A percentile compares a stretch with the other conserved stretches of the same genome.
Evolutionary conservation across 2,888 invertebrate genomes (phyloP).

Genomic region (Sepioteuthis lessoniana): DNA sequence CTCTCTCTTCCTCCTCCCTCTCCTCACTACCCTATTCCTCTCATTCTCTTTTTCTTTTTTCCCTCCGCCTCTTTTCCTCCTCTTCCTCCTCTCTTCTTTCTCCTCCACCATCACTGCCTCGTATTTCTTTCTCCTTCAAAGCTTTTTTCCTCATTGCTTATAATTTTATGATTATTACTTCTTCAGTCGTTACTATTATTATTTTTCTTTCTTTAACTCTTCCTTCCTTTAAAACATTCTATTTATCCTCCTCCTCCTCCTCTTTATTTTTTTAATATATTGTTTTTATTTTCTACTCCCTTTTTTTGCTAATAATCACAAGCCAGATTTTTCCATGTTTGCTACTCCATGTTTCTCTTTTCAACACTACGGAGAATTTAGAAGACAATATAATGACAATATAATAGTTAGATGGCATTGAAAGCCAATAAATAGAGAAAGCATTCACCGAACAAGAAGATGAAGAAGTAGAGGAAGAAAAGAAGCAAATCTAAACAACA

Average conservation of each 20-base stretch:
- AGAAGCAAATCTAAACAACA: background rate
- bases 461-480: background rate
- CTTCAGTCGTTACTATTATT: background rate
- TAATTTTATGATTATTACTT: background rate
- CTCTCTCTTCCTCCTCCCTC: background rate
- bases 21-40: background rate
- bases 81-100: background rate
- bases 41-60: background rate
- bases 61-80: background rate
- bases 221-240: background rate
- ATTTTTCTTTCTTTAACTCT: background rate
- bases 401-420: slow-evolving; percentile 10
- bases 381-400: slow-evolving; percentile 33
- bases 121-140: background rate
- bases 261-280: background rate
- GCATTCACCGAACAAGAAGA: background rate
- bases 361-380: background rate
- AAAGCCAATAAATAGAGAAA: background rate
- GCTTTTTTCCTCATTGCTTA: background rate
- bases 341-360: background rate
- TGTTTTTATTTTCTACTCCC: background rate
- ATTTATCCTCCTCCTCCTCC: background rate
- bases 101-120: no score
- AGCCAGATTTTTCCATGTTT: background rate
- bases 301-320: background rate